Evolutionary conservation across 2,888 invertebrate genomes (phyloP).

Genomic region (Trachelus troglodyta): DNA sequence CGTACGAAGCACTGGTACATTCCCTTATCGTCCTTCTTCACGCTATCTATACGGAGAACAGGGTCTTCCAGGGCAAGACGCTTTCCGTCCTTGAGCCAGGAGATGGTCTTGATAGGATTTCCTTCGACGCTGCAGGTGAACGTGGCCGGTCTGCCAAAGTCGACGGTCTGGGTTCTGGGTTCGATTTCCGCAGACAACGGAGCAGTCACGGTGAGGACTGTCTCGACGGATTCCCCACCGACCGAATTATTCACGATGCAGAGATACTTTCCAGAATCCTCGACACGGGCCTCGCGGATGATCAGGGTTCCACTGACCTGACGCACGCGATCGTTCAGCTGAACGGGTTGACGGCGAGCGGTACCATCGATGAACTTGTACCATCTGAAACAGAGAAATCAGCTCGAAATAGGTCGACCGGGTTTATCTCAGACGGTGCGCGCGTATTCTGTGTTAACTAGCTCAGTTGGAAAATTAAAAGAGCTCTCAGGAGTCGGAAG

Average conservation of each 20-base stretch:
- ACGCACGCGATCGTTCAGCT: constrained; percentile 87
- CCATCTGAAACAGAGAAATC: constrained; percentile 81
- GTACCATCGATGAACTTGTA: constrained; percentile 93
- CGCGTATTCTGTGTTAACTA: not conserved
- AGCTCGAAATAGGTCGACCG: not conserved
- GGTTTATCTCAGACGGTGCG: not conserved
- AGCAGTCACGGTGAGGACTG: constrained; percentile 91
- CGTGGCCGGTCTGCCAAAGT: constrained; percentile 91
- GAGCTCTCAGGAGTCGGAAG: not conserved
- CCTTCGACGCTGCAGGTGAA: constrained; percentile 92
- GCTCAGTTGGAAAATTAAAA: not conserved
- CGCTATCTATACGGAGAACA: constrained; percentile 86
- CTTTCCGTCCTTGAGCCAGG: constrained; percentile 94
- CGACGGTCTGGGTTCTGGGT: constrained; percentile 91
- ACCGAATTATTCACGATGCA: constrained; percentile 96
- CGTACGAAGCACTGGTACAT: constrained; percentile 97
- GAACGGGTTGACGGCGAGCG: constrained; percentile 88
- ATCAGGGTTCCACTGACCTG: constrained; percentile 95
- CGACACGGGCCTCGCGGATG: constrained; percentile 89
- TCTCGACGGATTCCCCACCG: constrained; percentile 93
- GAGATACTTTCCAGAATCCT: constrained; percentile 93
- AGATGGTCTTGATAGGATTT: constrained; percentile 90
- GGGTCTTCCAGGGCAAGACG: constrained; percentile 85
- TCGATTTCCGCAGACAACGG: constrained; percentile 89
- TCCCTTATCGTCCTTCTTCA: constrained; percentile 94